Conservation (phyloP, 2,888 invertebrate genomes). For the Fragum fragum region DNA sequence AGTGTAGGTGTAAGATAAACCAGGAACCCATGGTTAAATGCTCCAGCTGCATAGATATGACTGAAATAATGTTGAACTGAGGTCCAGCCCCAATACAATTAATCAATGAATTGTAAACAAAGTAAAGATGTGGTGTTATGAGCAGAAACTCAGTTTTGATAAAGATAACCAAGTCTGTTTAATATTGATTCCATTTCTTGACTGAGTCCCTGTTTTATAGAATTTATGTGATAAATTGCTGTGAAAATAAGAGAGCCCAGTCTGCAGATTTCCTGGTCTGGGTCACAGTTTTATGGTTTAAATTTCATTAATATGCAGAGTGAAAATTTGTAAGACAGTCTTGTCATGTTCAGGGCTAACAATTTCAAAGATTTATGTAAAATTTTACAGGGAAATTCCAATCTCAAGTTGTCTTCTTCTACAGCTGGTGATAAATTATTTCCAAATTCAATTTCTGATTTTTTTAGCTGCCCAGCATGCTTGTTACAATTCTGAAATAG, state of each 20-base stretch:
- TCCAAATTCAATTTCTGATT: not conserved
- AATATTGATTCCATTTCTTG: not conserved
- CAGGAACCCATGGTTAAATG: too few species aligned
- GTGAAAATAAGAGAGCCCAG: not conserved
- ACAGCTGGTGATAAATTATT: not conserved
- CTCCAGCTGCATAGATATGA: too few species aligned
- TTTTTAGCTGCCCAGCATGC: not conserved
- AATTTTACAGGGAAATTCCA: not conserved
- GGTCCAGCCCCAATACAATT: too few species aligned
- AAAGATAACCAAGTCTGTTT: constrained; percentile 5
- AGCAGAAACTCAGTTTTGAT: not conserved
- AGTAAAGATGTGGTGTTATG: not conserved
- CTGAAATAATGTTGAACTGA: too few species aligned
- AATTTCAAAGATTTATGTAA: not conserved
- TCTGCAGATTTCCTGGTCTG: constrained; percentile 4
- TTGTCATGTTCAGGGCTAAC: not conserved
- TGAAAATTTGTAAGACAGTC: constrained; percentile 3
- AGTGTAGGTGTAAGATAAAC: too few species aligned
- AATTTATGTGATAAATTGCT: constrained; percentile 2
- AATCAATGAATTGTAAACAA: too few species aligned
- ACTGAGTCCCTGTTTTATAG: not conserved
- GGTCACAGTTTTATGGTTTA: not conserved
- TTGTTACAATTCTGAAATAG: not conserved
- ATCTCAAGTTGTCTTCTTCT: not conserved
- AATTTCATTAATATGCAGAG: not conserved